Conservation (phyloP, 2,888 invertebrate species). For the Lasius platythorax region DNA sequence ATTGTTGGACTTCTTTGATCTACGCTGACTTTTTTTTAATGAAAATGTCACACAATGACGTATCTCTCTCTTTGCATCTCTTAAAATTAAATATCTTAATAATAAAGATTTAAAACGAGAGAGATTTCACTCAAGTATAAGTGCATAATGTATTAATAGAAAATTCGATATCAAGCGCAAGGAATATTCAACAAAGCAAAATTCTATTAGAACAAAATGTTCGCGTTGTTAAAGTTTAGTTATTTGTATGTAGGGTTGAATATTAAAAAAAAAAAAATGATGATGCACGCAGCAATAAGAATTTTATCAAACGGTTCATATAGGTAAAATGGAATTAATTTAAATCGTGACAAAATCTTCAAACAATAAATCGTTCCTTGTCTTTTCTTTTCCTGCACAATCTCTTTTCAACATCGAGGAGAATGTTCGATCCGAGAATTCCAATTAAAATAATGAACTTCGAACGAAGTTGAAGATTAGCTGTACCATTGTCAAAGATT, state of each 20-base stretch:
- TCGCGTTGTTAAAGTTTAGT: background rate
- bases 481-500: slow-evolving; percentile 36
- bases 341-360: background rate
- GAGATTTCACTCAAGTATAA: background rate
- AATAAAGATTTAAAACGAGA: background rate
- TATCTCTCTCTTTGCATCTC: background rate
- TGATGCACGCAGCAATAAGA: background rate
- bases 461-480: slow-evolving; percentile 24
- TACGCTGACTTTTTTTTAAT: background rate
- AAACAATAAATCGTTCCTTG: background rate
- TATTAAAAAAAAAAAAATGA: background rate
- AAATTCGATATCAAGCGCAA: background rate
- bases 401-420: slow-evolving; percentile 2
- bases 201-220: background rate
- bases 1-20: background rate
- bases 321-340: background rate
- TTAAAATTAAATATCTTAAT: slow-evolving; percentile 6
- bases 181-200: background rate
- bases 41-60: background rate
- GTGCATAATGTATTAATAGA: background rate
- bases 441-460: slow-evolving; percentile 43
- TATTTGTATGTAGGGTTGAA: background rate
- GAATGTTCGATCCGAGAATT: slow-evolving; percentile 27
- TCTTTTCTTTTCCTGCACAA: background rate
- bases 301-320: background rate